Conservation (phyloP, 2,888 invertebrate genomes). For the Pristionchus japonicus region DNA sequence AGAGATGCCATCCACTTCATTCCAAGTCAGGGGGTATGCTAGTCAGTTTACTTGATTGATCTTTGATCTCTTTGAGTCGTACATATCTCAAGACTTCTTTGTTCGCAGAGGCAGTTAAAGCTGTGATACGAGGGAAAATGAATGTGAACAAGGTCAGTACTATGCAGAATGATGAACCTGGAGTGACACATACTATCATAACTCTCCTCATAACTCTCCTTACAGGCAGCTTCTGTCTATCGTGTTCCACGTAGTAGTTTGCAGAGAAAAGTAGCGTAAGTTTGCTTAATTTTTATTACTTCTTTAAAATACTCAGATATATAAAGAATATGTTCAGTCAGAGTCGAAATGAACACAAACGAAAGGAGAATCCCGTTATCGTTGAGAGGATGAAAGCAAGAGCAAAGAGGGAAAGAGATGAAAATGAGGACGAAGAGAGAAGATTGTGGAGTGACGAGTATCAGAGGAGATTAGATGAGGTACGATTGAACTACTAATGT, state of each 20-base stretch:
- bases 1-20: background rate
- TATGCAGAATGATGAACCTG: background rate
- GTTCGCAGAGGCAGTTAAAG: slow-evolving; percentile 21
- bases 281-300: background rate
- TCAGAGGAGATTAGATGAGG: background rate
- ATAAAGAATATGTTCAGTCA: background rate
- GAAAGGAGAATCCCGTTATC: background rate
- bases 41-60: background rate
- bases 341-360: slow-evolving; percentile 27
- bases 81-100: background rate
- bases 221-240: background rate
- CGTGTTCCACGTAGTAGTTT: slow-evolving; percentile 3
- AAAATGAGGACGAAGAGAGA: background rate
- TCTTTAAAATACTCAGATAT: too few species aligned
- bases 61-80: slow-evolving; percentile 14
- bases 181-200: background rate
- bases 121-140: slow-evolving; percentile 24
- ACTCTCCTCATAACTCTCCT: background rate
- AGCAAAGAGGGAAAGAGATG: background rate
- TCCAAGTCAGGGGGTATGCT: background rate
- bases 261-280: slow-evolving; percentile 41
- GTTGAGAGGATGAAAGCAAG: background rate
- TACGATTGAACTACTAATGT: background rate
- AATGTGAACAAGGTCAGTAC: background rate
- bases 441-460: background rate